Base-by-base conservation (phyloP, 2,888 invertebrate species). In the Seira sanloemensis region DNA sequence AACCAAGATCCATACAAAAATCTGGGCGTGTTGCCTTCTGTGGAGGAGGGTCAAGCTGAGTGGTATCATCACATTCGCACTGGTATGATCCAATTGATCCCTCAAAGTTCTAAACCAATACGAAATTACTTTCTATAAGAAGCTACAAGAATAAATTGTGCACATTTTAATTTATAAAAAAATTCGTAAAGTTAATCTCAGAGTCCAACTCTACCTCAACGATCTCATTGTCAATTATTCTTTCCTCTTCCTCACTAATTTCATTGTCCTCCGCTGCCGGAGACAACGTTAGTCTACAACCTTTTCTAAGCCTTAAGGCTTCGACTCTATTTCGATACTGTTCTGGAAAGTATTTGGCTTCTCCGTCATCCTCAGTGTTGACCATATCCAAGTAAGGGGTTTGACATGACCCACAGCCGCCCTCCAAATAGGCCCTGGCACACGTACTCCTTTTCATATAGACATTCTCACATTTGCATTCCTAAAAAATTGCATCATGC, bases 391-490 rank as follows among this genome's bases (percentile, higher is more conserved):
- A 25, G 18, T 85, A 85, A 9, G 18, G 26, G 0, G 80, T 9
- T 58, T 76, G 37, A 37, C 85, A 80, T 2, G 65, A 27, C 5
- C 71, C 54, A 50, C 85, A 85, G 0, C 80, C 85, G 5, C 67
- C 58, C 1, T 50, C n/a, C 1, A 85, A 18, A 37, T 85, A 85
- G 0, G 50, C 79, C 12, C 80, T 19, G 1, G 85, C 85, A 25
- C 85, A 85, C 0, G 54, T 12, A 1, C 65, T 26, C 25, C 62
- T 76, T 37, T 73, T 62, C 80, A 85, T 72, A 18, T 18, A 26
- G 18, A 85, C 73, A 23, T 85, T 80, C 5, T 66, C 24, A 23
- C 80, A 81, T 18, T 76, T 76, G 69, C 85, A 85, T 24, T 67
- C 58, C 85, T 85, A 67, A 2, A 73, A 54, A n/a, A n/a, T n/a